phyloP scores from a whole-genome alignment of 1,140 invertebrate genomes.

The Dinothrombium tinctorium region DNA sequence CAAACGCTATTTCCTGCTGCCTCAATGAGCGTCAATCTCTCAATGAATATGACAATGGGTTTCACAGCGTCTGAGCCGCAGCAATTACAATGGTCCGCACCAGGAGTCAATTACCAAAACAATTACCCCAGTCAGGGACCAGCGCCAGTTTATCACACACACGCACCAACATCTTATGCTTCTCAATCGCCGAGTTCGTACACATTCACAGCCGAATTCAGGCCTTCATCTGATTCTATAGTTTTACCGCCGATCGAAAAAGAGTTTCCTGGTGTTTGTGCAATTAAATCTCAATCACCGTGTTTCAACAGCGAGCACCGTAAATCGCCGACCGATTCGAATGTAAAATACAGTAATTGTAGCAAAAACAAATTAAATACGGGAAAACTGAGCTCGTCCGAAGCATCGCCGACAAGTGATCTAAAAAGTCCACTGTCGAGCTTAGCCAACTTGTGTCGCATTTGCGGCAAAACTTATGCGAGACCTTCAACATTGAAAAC shows the following conservation, averaged over 20 bases:
- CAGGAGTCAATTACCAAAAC: no score
- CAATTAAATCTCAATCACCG: no score
- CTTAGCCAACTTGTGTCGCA: slow-evolving; percentile 39
- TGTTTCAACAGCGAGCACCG: no score
- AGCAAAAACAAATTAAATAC: slow-evolving; percentile 5
- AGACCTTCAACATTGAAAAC: slow-evolving; percentile 85
- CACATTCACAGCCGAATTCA: neutral
- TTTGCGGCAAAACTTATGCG: slow-evolving; percentile 89
- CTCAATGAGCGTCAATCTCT: slow-evolving; percentile 79
- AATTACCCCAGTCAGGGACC: no score
- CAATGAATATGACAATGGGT: slow-evolving; percentile 87
- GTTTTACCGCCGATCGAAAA: no score
- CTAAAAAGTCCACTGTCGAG: neutral
- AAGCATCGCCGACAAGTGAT: neutral
- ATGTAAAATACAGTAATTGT: neutral
- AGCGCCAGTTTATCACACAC: no score
- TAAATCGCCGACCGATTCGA: neutral
- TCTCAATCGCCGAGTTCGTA: neutral
- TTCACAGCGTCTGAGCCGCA: slow-evolving; percentile 29
- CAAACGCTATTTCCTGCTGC: neutral
- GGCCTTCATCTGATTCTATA: neutral
- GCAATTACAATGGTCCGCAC: slow-evolving; percentile 19
- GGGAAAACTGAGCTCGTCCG: neutral
- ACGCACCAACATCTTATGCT: neutral
- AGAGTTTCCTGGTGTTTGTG: no score